Percentiles rank a stretch among this genome's conserved stretches.
phyloP scores from a whole-genome alignment of 1,140 invertebrate species.

The Drosophila littoralis region DNA sequence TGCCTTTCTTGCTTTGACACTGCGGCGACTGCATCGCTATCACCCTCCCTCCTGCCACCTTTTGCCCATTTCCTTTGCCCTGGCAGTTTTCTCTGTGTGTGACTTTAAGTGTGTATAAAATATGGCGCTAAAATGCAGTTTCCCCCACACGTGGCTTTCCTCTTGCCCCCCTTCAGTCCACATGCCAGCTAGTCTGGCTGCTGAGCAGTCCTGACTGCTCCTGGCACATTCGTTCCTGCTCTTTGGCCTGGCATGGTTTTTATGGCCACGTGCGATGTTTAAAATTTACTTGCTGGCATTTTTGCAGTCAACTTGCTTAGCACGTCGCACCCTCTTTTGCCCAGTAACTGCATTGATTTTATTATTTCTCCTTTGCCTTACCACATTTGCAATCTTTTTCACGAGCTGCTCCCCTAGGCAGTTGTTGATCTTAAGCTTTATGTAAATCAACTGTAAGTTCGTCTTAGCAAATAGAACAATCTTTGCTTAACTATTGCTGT shows the following conservation, averaged over 20 bases:
- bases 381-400: constrained; percentile 33
- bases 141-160: background rate
- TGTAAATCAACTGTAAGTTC: constrained; percentile 38
- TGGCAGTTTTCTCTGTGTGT: constrained; percentile 55
- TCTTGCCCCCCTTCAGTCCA: background rate
- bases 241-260: constrained; percentile 59
- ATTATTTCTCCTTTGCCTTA: constrained; percentile 24
- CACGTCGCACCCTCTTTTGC: background rate
- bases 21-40: constrained; percentile 65
- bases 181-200: background rate
- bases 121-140: constrained; percentile 80
- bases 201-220: constrained; percentile 8
- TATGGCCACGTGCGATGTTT: constrained; percentile 77
- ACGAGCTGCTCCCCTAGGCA: constrained; percentile 24
- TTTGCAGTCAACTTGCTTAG: constrained; percentile 64
- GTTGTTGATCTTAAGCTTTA: constrained; percentile 44
- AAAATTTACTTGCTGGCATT: constrained; percentile 69
- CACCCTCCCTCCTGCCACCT: constrained; percentile 1
- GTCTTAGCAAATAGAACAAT: constrained; percentile 19
- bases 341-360: constrained; percentile 56
- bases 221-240: constrained; percentile 59
- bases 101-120: constrained; percentile 82
- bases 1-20: constrained; percentile 65
- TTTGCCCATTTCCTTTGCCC: constrained; percentile 4
- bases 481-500: constrained; percentile 20